A percentile compares a stretch with the other conserved stretches of the same genome.
phyloP scores from a whole-genome alignment of 2,888 invertebrate species.

The Cyclophora albipunctata region DNA sequence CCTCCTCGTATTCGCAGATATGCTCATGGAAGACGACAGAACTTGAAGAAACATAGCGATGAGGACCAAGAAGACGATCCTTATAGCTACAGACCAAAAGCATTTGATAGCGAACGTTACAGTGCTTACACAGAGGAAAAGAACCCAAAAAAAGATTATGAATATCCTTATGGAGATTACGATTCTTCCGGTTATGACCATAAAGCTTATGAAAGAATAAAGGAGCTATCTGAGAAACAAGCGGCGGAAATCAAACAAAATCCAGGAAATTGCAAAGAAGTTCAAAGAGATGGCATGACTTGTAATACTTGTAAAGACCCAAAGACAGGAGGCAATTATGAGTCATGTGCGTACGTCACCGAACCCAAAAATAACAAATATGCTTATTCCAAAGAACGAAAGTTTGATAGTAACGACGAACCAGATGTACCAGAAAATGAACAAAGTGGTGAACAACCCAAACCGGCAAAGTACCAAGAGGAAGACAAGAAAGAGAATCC shows the following conservation, averaged over 20 bases:
- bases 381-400: slow-evolving; percentile 79
- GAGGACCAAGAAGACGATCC: slow-evolving; percentile 58
- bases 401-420: slow-evolving; percentile 76
- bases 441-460: slow-evolving; percentile 49
- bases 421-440: slow-evolving; percentile 64
- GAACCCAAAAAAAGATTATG: slow-evolving; percentile 57
- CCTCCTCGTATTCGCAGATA: slow-evolving; percentile 66
- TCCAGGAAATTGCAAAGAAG: slow-evolving; percentile 79
- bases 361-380: slow-evolving; percentile 82
- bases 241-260: slow-evolving; percentile 77
- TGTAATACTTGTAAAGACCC: slow-evolving; percentile 85
- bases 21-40: slow-evolving; percentile 59
- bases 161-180: slow-evolving; percentile 60
- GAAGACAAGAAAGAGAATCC: slow-evolving; percentile 39
- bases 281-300: slow-evolving; percentile 78
- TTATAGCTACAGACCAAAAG: slow-evolving; percentile 72
- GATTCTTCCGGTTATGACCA: slow-evolving; percentile 70
- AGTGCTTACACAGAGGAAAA: slow-evolving; percentile 63
- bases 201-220: slow-evolving; percentile 73
- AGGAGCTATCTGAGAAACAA: slow-evolving; percentile 77
- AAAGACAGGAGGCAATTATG: slow-evolving; percentile 84
- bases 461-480: slow-evolving; percentile 48
- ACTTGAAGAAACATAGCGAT: slow-evolving; percentile 45
- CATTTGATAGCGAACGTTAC: slow-evolving; percentile 63
- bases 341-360: slow-evolving; percentile 86